These are phyloP conservation scores for Calypte anna DNA, from an alignment of 2,113 vertebrate genomes.

Conservation along the genomic window DNA sequence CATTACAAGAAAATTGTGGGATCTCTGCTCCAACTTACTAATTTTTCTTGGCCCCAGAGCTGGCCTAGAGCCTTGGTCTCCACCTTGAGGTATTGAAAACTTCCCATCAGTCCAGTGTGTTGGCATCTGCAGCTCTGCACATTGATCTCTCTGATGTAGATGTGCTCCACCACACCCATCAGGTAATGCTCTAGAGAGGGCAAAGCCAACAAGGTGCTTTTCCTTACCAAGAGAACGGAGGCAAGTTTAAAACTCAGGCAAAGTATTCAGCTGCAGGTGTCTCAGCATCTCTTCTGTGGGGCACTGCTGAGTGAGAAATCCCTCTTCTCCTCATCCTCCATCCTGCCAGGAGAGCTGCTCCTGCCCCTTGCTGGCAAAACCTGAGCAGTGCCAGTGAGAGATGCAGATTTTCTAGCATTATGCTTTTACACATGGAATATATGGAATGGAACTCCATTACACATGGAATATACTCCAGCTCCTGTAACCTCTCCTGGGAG, in stretches of 20 bases:
- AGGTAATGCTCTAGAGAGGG: not conserved
- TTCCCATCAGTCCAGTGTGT: fast-evolving
- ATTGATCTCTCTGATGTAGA: fast-evolving
- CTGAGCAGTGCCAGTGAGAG: fast-evolving
- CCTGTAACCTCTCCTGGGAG: not conserved
- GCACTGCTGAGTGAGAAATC: not conserved
- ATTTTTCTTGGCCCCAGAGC: not conserved
- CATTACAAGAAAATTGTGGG: not conserved
- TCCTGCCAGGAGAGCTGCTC: not conserved
- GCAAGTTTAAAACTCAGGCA: not conserved
- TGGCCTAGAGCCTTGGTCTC: not conserved
- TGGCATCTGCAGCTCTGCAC: not conserved
- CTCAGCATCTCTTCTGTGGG: not conserved
- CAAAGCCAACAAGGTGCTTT: not conserved
- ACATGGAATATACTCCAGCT: not conserved
- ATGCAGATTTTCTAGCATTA: not conserved
- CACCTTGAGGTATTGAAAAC: not conserved
- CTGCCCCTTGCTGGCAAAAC: not conserved
- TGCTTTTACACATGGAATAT: not conserved
- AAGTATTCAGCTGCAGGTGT: not conserved
- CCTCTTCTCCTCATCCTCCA: fast-evolving
- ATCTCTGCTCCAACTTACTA: not conserved
- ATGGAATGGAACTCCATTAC: not conserved
- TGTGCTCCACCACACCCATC: not conserved
- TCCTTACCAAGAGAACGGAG: not conserved